phyloP scores from a whole-genome alignment of 2,888 invertebrate species.

The Neoscelio sp. region DNA sequence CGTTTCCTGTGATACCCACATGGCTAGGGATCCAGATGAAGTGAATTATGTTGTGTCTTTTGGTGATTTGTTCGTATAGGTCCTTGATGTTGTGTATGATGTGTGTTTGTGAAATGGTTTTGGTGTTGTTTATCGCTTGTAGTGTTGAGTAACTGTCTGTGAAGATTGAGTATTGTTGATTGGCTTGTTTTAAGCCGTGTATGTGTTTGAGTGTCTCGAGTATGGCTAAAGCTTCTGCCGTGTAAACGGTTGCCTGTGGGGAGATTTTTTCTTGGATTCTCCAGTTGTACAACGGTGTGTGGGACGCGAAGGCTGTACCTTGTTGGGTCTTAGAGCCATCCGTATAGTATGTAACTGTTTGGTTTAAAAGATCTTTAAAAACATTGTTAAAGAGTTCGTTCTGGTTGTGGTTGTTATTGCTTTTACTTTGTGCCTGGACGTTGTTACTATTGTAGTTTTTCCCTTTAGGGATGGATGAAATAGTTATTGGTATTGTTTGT shows the following conservation, averaged over 20 bases:
- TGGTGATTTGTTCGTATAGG: not conserved
- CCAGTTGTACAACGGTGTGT: not conserved
- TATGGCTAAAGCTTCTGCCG: slow-evolving; percentile 1
- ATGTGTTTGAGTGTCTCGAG: not conserved
- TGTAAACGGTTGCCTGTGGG: not conserved
- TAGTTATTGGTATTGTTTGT: too few relatives aligned
- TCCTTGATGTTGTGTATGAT: not conserved
- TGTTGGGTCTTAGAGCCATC: not conserved
- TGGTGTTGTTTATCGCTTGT: not conserved
- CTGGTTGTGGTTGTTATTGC: too few relatives aligned
- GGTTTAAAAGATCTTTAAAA: too few relatives aligned
- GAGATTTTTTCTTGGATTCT: not conserved
- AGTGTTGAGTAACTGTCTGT: not conserved
- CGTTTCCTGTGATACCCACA: not conserved
- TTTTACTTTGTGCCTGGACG: too few relatives aligned
- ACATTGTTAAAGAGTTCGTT: too few relatives aligned
- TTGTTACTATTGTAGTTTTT: too few relatives aligned
- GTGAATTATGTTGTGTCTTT: not conserved
- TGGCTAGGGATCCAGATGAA: not conserved
- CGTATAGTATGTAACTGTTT: not conserved
- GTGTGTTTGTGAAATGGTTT: not conserved
- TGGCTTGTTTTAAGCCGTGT: not conserved
- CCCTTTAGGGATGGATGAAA: too few relatives aligned
- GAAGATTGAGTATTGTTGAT: not conserved
- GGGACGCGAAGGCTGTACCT: not conserved